Percentiles rank a stretch among this genome's conserved stretches.
Conservation (phyloP, 1,140 invertebrate species). For the Muscidifurax raptorellus region DNA sequence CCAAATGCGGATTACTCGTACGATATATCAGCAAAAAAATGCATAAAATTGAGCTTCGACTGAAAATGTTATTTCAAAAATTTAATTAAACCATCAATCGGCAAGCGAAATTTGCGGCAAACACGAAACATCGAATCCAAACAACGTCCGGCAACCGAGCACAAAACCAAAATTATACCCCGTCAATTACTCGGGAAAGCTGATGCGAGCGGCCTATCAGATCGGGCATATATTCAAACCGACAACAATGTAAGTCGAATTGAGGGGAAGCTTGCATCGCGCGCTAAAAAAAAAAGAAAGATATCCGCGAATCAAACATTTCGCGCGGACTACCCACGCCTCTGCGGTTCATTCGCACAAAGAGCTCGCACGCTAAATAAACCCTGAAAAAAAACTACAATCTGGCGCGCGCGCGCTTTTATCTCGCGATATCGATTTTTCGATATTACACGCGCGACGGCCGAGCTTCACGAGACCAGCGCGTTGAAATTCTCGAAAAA, state of each 20-base stretch:
- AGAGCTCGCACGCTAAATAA: slow-evolving; percentile 40
- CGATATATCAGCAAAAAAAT: too few species aligned
- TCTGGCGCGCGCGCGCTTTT: slow-evolving; percentile 23
- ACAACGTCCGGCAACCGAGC: not conserved
- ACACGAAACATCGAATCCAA: not conserved
- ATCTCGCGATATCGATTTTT: slow-evolving; percentile 46
- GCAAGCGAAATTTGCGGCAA: not conserved
- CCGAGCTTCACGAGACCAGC: not conserved
- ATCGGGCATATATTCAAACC: not conserved
- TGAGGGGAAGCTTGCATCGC: not conserved
- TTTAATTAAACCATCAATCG: not conserved
- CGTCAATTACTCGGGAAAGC: slow-evolving; percentile 7
- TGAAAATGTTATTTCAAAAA: too few species aligned
- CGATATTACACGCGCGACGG: slow-evolving; percentile 38
- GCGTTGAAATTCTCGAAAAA: slow-evolving; percentile 29
- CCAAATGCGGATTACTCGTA: too few species aligned
- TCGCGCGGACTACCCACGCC: too few species aligned
- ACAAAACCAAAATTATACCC: slow-evolving; percentile 32
- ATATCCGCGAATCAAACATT: not conserved
- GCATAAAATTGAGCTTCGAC: too few species aligned
- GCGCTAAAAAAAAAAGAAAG: not conserved
- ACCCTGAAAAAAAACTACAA: slow-evolving; percentile 37
- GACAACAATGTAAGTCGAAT: not conserved
- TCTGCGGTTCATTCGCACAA: not conserved
- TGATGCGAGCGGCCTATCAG: not conserved